A percentile compares a stretch with the other conserved stretches of the same genome.
Evolutionary conservation across 53 echinoderm and acorn worm genomes (phyloP).

Genomic region (Astropecten irregularis): DNA sequence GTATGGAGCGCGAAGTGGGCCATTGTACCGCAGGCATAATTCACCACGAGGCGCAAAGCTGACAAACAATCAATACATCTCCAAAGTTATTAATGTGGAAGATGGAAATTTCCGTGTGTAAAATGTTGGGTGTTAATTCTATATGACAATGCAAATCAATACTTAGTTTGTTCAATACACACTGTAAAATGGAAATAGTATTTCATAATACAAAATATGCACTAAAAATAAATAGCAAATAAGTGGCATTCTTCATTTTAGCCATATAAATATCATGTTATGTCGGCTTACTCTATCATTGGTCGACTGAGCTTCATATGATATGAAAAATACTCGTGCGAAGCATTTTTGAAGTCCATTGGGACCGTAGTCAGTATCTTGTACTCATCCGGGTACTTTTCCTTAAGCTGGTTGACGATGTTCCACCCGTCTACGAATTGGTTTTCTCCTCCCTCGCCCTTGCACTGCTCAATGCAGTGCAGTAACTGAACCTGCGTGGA

Average conservation of each 20-base stretch:
- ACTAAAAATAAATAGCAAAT: too few relatives aligned
- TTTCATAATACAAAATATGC: too few relatives aligned
- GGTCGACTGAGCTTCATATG: neutral
- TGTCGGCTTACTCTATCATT: neutral
- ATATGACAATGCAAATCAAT: too few relatives aligned
- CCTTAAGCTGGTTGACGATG: neutral
- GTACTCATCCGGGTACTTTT: neutral
- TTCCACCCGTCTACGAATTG: neutral
- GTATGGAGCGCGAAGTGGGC: slow-evolving; percentile 69
- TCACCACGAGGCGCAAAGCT: slow-evolving; percentile 20
- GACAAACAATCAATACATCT: neutral
- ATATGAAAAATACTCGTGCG: neutral
- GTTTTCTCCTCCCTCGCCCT: neutral
- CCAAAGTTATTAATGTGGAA: too few relatives aligned
- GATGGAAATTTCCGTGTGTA: too few relatives aligned
- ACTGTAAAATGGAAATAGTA: too few relatives aligned
- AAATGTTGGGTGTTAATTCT: too few relatives aligned
- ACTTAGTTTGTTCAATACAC: too few relatives aligned
- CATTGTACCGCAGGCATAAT: slow-evolving; percentile 39
- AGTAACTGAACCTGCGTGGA: neutral
- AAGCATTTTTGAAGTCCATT: neutral
- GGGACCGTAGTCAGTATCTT: neutral
- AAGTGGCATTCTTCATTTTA: too few relatives aligned
- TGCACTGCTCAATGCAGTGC: neutral
- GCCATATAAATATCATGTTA: too few relatives aligned